Base-by-base conservation (phyloP, 2,113 vertebrate species). In the Zosterops borbonicus region DNA sequence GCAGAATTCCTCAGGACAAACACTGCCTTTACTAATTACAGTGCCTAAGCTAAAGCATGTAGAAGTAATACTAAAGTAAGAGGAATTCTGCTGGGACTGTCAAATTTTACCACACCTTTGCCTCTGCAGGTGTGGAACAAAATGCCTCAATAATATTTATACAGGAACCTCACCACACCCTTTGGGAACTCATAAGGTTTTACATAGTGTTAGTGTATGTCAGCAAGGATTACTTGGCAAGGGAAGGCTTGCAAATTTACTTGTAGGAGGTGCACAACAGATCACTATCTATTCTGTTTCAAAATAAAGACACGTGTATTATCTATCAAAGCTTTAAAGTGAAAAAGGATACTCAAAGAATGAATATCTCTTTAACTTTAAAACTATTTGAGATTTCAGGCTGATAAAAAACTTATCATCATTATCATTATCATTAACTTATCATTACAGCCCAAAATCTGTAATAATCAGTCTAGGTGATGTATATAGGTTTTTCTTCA, bases 91-190 rank as follows among this genome's bases (percentile, higher is more conserved):
- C 73, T 79, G 53, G 64, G 12, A 52, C 46, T 69, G 53, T 85
- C 78, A 73, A 52, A 85, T 62, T 79, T 88, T 75, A 93, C 95
- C 95, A 94, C 95, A 68, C 96, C 92, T 96, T 83, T 81, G 28
- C 62, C 80, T 95, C 86, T 63, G 47, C 89, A 96, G 92, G 87
- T 2, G 27, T 90, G 86, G 89, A 94, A 79, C 29, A 89, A 92
- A 94, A 87, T 68, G 41, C 60, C 33, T 96, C 71, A 37, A 91
- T 56, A 83, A 88, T 83, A 90, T 80, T 90, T 92, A 81, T 4
- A 35, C 29, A 90, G 64, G 88, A 95, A 83, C 31, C 21, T 81
- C 27, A 78, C 95, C 95, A 89, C 95, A 83, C 95, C 95, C 89
- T 87, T 88, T 93, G 81, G 91, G 28, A 92, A 77, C 80, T 92